A percentile compares a stretch with the other conserved stretches of the same genome.
phyloP scores from a whole-genome alignment of 1,140 invertebrate species.

The Pseudomyrmex sp. region DNA sequence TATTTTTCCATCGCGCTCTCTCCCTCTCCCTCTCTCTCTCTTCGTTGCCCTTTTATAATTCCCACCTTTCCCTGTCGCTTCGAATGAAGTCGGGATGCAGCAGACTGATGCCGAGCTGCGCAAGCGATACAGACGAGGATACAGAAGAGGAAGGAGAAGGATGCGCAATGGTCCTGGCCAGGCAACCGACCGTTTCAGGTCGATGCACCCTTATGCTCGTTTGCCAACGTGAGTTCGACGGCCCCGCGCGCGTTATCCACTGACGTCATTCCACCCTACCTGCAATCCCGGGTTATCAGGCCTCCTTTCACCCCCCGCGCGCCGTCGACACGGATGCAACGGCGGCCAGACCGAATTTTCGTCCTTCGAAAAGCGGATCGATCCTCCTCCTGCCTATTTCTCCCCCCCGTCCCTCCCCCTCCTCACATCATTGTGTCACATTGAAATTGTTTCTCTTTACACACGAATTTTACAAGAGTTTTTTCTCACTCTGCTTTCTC shows the following conservation, averaged over 20 bases:
- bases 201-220: slow-evolving; percentile 79
- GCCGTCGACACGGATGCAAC: slow-evolving; percentile 62
- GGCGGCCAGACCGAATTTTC: slow-evolving; percentile 56
- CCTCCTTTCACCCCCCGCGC: slow-evolving; percentile 29
- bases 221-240: slow-evolving; percentile 79
- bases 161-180: slow-evolving; percentile 45
- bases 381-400: neutral
- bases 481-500: neutral
- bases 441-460: slow-evolving; percentile 38
- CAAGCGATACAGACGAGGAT: slow-evolving; percentile 11
- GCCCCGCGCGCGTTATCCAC: slow-evolving; percentile 73
- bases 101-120: slow-evolving; percentile 13
- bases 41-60: slow-evolving; percentile 27
- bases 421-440: neutral
- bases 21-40: too few relatives aligned
- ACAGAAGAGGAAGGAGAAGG: slow-evolving; percentile 29
- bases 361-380: slow-evolving; percentile 67
- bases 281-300: slow-evolving; percentile 35
- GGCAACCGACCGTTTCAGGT: slow-evolving; percentile 81
- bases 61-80: neutral
- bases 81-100: slow-evolving; percentile 26
- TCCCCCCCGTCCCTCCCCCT: neutral
- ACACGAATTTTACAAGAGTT: slow-evolving; percentile 13
- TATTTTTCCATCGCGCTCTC: slow-evolving; percentile 4
- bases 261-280: slow-evolving; percentile 81